Evolutionary conservation across 2,888 invertebrate genomes (phyloP), one percentile per base, ranked within the genome.

Genomic region (Folsomia manolachei): DNA sequence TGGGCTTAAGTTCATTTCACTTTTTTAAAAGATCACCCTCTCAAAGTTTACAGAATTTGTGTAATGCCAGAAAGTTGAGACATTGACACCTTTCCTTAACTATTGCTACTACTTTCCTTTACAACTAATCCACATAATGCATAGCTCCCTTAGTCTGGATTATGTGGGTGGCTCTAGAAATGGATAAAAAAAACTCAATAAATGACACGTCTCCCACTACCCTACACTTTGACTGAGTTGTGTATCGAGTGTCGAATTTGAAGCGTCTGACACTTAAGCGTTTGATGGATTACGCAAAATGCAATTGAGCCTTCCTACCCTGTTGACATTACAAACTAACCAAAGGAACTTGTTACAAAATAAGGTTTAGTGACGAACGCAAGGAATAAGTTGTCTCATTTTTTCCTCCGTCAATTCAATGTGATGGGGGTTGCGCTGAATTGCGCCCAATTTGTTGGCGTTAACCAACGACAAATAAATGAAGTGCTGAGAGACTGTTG

Each of bases 401-500:
- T 39, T 39, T 14, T 39, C 14, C 14, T 39, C 39, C 39, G 39
- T 39, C n/a, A n/a, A 39, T 39, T 39, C 14, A 39, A 39, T 39
- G 39, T 39, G 39, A 39, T 39, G 39, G 39, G 39, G 39, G n/a
- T n/a, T n/a, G n/a, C 14, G 39, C 14, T 39, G 7, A 39, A 56
- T 56, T 56, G 56, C 56, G 4, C 7, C 56, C 56, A 56, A 56
- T 56, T 56, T 56, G 56, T 56, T 56, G 21, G 18, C 18, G 27
- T 69, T 60, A 63, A 56, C 63, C 24, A 27, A 63, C 72, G 71
- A 76, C 73, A 76, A 76, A n/a, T n/a, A n/a, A n/a, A 78, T 76
- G 66, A 69, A 53, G 67, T 72, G 74, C 71, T 75, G 74, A 78
- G 64, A 69, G 73, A 75, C 74, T 73, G 69, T 74, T 76, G 62